Base-by-base conservation (phyloP, 2,888 invertebrate species). In the Pherbina coryleti region DNA sequence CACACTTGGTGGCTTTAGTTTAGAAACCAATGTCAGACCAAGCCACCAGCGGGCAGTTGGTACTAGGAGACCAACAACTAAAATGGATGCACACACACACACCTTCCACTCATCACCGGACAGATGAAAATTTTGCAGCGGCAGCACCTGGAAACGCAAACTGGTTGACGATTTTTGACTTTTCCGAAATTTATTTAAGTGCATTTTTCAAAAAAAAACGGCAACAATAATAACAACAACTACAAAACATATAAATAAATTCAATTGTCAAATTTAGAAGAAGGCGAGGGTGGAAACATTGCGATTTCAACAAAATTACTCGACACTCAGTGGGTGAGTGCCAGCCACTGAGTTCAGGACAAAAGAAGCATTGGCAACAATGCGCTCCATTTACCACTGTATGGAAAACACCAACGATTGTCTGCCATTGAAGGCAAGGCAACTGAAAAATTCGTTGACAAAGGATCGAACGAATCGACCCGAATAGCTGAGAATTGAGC, bases 351-450 rank as follows among this genome's bases (percentile, higher is more conserved):
- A 25, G 62, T 28, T 19, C 11, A 14, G 9, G 19, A 19, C 55
- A 55, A 55, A n/a, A 22, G 55, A 7, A 9, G 55, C 28, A 28
- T 9, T 17, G 25, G 11, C 22, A 62, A 73, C 55, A 44, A 60
- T 25, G 44, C 62, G 60, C 62, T 73, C 73, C 60, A 60, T 73
- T 66, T 66, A 75, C 75, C 75, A 37, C 66, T 67, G 75, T 75
- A 75, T 75, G 75, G 75, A 66, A 75, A 75, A 75, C 67, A 75
- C 55, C 19, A 55, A 34, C 75, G 67, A 67, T 75, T 75, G 75
- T 75, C 8, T n/a, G 22, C 25, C 64, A 66, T 75, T 75, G 55
- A 53, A 28, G 19, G 34, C 11, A 34, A 66, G n/a, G 53, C 55
- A 55, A 75, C 66, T 66, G 75, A 25, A 53, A 67, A 75, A 75